Base-by-base conservation (phyloP, 2,888 invertebrate species). In the Hololepta plana region DNA sequence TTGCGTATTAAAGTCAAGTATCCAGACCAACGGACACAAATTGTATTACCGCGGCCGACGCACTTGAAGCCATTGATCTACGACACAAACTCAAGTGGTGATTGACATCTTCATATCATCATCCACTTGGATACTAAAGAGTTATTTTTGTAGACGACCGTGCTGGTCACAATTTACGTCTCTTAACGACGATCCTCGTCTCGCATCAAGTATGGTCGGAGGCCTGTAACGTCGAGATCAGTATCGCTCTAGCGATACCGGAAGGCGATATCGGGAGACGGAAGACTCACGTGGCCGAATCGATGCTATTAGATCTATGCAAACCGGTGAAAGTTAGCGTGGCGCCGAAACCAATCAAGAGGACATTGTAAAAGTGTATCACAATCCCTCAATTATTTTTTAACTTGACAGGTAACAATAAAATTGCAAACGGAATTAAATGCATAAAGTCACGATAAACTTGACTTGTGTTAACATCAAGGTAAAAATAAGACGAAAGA, bases 191-290 rank as follows among this genome's bases (percentile, higher is more conserved):
- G 2, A 84, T 91, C 7, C 57, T 90, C 20, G 63, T 95, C 12
- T 91, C 91, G 0, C 87, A 88, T 53, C 80, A 81, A 39, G 84
- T 87, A 11, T 87, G 87, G 87, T 82, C 85, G 29, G 90, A 90
- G 53, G 76, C 87, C 0, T 84, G 85, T 38, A 79, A 80, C 30
- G 79, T 90, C 11, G 85, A 88, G 46, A 72, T 90, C 31, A 76
- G 75, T 3, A 62, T 90, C 20, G 85, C 84, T 20, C 56, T 90
- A 22, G 74, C 84, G 3, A 73, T 84, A 21, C 64, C 67, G 1
- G 67, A 67, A 35, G 56, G 58, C 3, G 61, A 64, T 37, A 44
- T 55, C 31, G 57, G 58, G 26, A 53, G 51, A 31, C 38, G 46
- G 26, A 51, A 52, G 36, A 39, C 49, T n/a, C 49, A 51, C 32